Evolutionary conservation across 2,888 invertebrate genomes (phyloP), one percentile per base, ranked within the genome.

Genomic region (Lasioglossum figueresi): DNA sequence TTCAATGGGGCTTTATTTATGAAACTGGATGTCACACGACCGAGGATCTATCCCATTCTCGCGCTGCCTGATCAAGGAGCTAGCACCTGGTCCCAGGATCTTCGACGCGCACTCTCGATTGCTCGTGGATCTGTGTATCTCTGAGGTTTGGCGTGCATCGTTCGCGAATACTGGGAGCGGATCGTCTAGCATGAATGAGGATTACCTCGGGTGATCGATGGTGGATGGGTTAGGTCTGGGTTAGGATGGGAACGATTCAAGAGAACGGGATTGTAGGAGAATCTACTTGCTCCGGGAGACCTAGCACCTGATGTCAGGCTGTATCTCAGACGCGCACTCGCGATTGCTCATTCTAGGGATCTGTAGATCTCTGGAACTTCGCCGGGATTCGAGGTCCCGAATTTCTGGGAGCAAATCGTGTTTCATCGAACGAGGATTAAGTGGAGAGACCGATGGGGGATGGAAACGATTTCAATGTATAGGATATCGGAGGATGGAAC

Each of bases 1-100:
- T 92, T 94, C 94, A 94, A 93, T 94, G 94, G 93, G 92, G 88
- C 92, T 93, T 92, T 92, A 94, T 93, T 94, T 93, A 94, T 94
- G 91, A 92, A 92, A 91, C 92, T 84, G 88, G 84, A 89, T 90
- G 89, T 89, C 86, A 66, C 77, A 80, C 85, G 72, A 77, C 87
- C 88, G 74, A 89, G 81, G 83, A 86, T 84, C 23, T 56, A 56
- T 27, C 59, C 59, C 52, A 23, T 23, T 2, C 8, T 52, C 8
- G 27, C 27, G 27, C 27, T 27, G 59, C 2, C 27, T 27, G 59
- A 63, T 16, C 63, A 16, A 31, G 63, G 52, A n/a, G n/a, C n/a
- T 52, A n/a, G 52, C 52, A n/a, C 52, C n/a, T 52, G 52, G 52
- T 52, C 8, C 52, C 52, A 52, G 23, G 52, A 52, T 52, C n/a